Evolutionary conservation across 2,797 vertebrate species (phyloP), one percentile per base, ranked within the genome.

Genomic region (Eidolon dupreanum): DNA sequence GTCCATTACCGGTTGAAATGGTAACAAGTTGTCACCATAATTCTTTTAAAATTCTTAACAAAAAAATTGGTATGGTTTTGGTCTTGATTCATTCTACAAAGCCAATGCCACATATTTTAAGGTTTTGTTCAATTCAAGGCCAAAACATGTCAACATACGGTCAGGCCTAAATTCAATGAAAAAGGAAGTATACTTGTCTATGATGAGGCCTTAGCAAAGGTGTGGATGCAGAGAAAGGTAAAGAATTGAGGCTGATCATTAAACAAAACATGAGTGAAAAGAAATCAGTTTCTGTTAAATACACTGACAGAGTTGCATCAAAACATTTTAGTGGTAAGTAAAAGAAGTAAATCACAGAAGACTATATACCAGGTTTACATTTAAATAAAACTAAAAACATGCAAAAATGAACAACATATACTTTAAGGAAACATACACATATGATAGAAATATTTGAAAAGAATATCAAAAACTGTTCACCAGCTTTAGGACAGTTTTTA

Each of bases 331-430:
- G 19, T 11, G 5, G 1, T 66, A 83, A 77, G 28, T 65, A 16
- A 63, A 49, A 90, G 16, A 89, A 55, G 10, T 20, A n/a, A 85
- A 68, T 53, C 4, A 8, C 10, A 87, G 31, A 84, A 24, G 26
- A 65, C n/a, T 65, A 65, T 22, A 12, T 11, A 22, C 36, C 17
- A 38, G 1, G 28, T 16, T 61, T 68, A 68, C 43, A 49, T 41
- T 61, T 53, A 68, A 33, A 53, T 84, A 71, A 63, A 88, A 70
- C n/a, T 61, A 28, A 73, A 93, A 92, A n/a, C 16, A 19, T 38
- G 2, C 20, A 55, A 51, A 90, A 51, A 10, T 31, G 41, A 71
- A 38, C 12, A 71, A 73, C 7, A 20, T 0, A 22, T 43, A 16
- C 7, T 43, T 70, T 70, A 65, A 86, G 19, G 2, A 97, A 92